Evolutionary conservation across 2,888 invertebrate species (phyloP).

Genomic region (Tenthredo amoena): DNA sequence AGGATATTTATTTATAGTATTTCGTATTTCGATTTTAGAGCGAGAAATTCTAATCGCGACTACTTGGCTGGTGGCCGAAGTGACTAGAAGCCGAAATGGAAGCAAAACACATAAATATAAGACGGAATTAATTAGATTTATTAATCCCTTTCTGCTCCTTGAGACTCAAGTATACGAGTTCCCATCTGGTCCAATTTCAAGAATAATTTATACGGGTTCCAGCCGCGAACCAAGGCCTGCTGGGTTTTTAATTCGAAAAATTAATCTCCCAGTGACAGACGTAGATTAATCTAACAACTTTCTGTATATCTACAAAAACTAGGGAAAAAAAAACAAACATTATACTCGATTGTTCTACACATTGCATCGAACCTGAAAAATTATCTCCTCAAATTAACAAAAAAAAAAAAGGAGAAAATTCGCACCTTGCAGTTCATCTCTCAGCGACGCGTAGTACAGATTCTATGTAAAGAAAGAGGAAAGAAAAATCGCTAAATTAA

Average conservation of each 20-base stretch:
- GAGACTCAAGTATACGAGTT: conserved; percentile 42
- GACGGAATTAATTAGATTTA: conserved; percentile 53
- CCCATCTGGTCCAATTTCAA: conserved; percentile 67
- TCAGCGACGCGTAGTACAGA: not conserved
- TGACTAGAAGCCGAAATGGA: conserved; percentile 32
- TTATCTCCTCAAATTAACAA: not conserved
- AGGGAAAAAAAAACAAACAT: not conserved
- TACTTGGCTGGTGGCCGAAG: not conserved
- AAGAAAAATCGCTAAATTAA: not conserved
- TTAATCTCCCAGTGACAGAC: conserved; percentile 66
- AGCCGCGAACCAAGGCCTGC: conserved; percentile 65
- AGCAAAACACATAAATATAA: conserved; percentile 39
- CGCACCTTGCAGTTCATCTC: not conserved
- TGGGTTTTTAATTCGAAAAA: conserved; percentile 70
- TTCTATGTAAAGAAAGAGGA: not conserved
- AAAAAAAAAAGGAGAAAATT: not conserved
- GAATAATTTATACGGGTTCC: conserved; percentile 68
- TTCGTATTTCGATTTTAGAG: not conserved
- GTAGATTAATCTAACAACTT: conserved; percentile 66
- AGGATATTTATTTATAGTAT: not conserved
- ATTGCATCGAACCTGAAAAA: not conserved
- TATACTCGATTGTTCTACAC: not conserved
- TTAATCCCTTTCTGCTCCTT: conserved; percentile 31
- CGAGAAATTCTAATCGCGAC: not conserved
- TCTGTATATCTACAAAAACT: not conserved